Base-by-base conservation (phyloP, 2,113 vertebrate genomes). In the Cyrtonyx montezumae region DNA sequence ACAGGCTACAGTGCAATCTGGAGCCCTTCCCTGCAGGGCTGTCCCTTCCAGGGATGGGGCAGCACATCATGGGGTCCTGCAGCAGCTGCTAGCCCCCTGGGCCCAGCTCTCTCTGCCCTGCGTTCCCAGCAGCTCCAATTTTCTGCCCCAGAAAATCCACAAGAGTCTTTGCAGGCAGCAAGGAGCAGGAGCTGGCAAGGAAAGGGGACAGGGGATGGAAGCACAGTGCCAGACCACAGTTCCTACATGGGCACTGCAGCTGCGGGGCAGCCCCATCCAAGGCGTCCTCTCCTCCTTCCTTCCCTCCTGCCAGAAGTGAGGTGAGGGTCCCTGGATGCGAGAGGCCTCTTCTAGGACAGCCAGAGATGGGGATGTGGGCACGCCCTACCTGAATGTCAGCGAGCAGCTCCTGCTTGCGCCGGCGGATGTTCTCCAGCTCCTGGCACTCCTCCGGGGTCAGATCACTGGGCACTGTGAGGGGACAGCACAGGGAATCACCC, bases 321-420 rank as follows among this genome's bases (percentile, higher is more conserved):
- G 8, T 0, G 2, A 55, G 67, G 19, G 73, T 75, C 30, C 16
- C 49, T 30, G 51, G 26, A 53, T 9, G 51, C 51, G 28, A 53
- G 51, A 53, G 51, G 51, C 26, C 51, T 53, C 51, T 28, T 9
- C 26, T 53, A 15, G 14, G 51, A 30, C 51, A 53, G 26, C 26
- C 51, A 53, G 26, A 26, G 17, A 32, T 56, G 53, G 53, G 53
- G 53, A 56, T 56, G 53, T 17, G 36, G 40, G 34, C 5, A 1
- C 19, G 34, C 32, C 84, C 18, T 97, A 99, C 99, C 99, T 99
- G 99, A 97, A 99, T 99, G 97, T 99, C 99, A 11, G 99, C 99
- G 96, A 99, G 98, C 97, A 99, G 98, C 97, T 99, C 99, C 97
- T 99, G 99, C 96, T 99, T 99, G 79, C 99, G 98, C 53, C 98